Percentiles rank a stretch among this genome's conserved stretches.
phyloP scores from a whole-genome alignment of 2,113 vertebrate species.

The Chelonoidis abingdonii region DNA sequence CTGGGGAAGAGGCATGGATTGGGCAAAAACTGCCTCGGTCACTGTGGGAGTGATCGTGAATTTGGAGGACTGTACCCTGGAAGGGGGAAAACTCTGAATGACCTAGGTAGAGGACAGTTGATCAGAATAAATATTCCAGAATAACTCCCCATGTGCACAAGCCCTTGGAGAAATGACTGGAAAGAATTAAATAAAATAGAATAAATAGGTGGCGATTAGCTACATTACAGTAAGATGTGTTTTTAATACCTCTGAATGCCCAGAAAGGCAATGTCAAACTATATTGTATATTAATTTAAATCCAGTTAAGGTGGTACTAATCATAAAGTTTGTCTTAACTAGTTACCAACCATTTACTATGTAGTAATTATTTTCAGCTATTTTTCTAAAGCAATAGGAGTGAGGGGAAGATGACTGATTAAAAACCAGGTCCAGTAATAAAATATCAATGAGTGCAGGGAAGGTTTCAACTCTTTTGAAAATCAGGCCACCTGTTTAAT shows the following conservation, averaged over 20 bases:
- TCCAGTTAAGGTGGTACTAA: background rate
- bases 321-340: background rate
- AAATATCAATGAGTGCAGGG: background rate
- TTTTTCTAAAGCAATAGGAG: background rate
- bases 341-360: background rate
- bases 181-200: background rate
- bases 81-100: background rate
- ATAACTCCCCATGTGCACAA: background rate
- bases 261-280: background rate
- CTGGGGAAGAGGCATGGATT: fast-evolving
- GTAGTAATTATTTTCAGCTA: background rate
- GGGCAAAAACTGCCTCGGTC: background rate
- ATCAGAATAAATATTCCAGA: background rate
- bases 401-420: background rate
- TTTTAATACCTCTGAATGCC: background rate
- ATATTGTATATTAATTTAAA: background rate
- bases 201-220: background rate
- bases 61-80: background rate
- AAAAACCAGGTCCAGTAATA: background rate
- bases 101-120: background rate
- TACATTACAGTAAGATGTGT: background rate
- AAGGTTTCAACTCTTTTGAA: background rate
- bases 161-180: background rate
- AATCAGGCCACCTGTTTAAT: background rate
- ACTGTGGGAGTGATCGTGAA: background rate